Evolutionary conservation across 1,140 invertebrate genomes (phyloP).

Genomic region (Lasioglossum baleicum): DNA sequence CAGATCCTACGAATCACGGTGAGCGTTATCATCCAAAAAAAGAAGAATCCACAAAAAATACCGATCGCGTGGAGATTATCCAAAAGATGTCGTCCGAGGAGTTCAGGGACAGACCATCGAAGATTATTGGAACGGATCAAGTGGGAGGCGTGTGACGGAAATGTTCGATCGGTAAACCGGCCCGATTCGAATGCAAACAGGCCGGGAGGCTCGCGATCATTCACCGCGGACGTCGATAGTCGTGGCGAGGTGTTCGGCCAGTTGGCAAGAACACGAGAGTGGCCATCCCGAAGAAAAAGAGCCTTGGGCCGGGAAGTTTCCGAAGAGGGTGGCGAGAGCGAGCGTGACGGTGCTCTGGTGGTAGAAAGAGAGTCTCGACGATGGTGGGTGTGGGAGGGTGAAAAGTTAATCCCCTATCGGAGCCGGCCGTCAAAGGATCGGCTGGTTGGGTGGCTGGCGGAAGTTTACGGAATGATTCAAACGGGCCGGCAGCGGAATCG

Average conservation of each 20-base stretch:
- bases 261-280: slow-evolving; percentile 7
- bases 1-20: no score
- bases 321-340: not conserved
- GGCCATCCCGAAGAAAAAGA: slow-evolving; percentile 8
- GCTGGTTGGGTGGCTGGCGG: not conserved
- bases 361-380: not conserved
- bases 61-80: no score
- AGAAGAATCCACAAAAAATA: no score
- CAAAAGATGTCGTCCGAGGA: no score
- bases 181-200: not conserved
- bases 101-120: no score
- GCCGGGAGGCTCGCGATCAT: not conserved
- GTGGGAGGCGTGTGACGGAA: no score
- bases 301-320: slow-evolving; percentile 20
- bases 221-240: not conserved
- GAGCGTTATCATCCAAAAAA: no score
- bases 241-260: not conserved
- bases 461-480: slow-evolving; percentile 50
- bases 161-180: no score
- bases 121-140: no score
- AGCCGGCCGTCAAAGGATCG: slow-evolving; percentile 19
- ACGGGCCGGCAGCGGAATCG: slow-evolving; percentile 36
- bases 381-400: not conserved
- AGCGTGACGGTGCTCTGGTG: no score
- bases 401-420: slow-evolving; percentile 45